These are phyloP conservation scores for Sebastes matsubarae DNA, from an alignment of 2,797 vertebrate genomes.

Conservation along the genomic window DNA sequence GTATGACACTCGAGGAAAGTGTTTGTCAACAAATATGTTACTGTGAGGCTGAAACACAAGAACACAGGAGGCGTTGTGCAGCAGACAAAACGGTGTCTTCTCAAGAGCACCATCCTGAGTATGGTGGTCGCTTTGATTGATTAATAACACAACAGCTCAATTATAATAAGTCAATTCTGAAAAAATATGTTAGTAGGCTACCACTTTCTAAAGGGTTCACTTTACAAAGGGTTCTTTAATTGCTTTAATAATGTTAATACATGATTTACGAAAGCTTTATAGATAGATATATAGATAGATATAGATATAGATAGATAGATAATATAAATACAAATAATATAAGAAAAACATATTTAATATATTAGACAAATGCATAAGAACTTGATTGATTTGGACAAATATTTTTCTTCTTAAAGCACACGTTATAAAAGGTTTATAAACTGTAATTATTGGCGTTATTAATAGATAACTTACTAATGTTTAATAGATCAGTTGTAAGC, in stretches of 20 bases:
- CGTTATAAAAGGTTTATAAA: too few relatives aligned
- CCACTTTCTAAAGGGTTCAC: not conserved
- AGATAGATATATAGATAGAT: not conserved
- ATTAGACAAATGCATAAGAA: too few relatives aligned
- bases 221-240: not conserved
- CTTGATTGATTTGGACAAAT: too few relatives aligned
- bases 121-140: not conserved
- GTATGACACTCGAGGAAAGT: slow-evolving; percentile 41
- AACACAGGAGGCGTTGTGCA: slow-evolving; percentile 52
- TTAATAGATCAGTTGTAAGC: not conserved
- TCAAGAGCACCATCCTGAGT: not conserved
- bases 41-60: slow-evolving; percentile 42
- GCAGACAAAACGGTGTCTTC: slow-evolving; percentile 16
- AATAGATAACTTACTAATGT: too few relatives aligned
- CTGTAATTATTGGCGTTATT: too few relatives aligned
- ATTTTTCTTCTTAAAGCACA: too few relatives aligned
- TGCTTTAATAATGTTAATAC: not conserved
- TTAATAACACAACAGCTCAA: not conserved
- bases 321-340: too few relatives aligned
- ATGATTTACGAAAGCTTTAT: not conserved
- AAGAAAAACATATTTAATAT: too few relatives aligned
- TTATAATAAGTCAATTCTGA: not conserved
- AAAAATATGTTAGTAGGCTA: not conserved
- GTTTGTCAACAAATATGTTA: slow-evolving; percentile 52
- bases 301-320: too few relatives aligned